Percentiles rank a stretch among this genome's conserved stretches.
These are phyloP conservation scores for Anhinga anhinga DNA, from an alignment of 2,113 vertebrate genomes.

Conservation along the genomic window DNA sequence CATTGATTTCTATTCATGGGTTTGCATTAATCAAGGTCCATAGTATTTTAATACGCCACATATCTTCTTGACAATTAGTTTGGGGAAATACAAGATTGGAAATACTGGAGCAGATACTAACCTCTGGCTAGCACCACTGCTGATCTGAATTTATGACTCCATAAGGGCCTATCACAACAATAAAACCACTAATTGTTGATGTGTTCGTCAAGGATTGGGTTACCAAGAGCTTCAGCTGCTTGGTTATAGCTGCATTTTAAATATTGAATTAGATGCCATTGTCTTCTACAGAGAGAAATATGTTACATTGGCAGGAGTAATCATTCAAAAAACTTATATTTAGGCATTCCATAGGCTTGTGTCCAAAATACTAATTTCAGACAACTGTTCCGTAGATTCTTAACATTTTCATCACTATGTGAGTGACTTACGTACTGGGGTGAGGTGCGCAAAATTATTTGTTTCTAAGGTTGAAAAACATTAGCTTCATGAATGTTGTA, in stretches of 20 bases:
- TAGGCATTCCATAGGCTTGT: neutral
- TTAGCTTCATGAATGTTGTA: neutral
- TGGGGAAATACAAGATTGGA: neutral
- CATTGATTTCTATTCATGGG: neutral
- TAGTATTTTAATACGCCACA: neutral
- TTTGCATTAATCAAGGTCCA: neutral
- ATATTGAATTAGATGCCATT: neutral
- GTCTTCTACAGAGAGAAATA: neutral
- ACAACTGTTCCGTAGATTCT: neutral
- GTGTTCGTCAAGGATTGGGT: neutral
- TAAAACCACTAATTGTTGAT: neutral
- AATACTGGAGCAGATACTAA: neutral
- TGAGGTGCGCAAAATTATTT: neutral
- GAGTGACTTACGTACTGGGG: neutral
- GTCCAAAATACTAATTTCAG: neutral
- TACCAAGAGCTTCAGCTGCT: constrained; percentile 4
- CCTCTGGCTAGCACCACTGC: neutral
- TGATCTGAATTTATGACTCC: neutral
- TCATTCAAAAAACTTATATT: neutral
- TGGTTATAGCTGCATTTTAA: neutral
- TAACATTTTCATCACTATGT: neutral
- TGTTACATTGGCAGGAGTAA: neutral
- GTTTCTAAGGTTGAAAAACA: neutral
- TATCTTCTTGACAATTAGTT: neutral
- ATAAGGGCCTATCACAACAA: neutral